Evolutionary conservation across 2,113 vertebrate species (phyloP), one percentile per base, ranked within the genome.

Genomic region (Apodemus speciosus): DNA sequence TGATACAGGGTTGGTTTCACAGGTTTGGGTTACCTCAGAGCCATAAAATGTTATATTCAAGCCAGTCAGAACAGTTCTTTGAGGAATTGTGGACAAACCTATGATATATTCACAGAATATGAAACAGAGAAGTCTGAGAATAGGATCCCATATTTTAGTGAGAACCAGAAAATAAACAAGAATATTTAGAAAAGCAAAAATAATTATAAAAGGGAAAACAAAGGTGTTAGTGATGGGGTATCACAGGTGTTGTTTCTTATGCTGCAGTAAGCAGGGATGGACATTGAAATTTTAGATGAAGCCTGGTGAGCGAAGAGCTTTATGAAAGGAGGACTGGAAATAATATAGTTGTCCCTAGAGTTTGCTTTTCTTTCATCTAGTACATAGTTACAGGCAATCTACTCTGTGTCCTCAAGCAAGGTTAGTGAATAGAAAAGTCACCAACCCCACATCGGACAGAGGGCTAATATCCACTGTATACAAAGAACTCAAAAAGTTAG

Each of bases 1-100:
- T 1, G 80, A 64, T 69, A 62, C 27, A 21, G 53, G 32, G 85
- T n/a, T 88, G 69, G 15, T 71, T 95, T 91, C 80, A 73, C 60
- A 88, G 32, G 18, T 53, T 14, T 40, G 53, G 6, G 6, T 40
- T 80, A 77, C 8, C 5, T 27, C 32, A 35, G 6, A 1, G 14
- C 5, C 30, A 40, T 73, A 27, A 85, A 79, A 84, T 81, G 25
- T 76, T 81, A 71, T 1, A 76, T 25, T 1, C 4, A 81, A 68
- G 2, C 6, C n/a, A 40, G 25, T 8, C 49, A 76, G 7, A 30
- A 64, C 6, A 77, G 46, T 38, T 49, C 1, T 87, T 88, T 43
- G 0, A 62, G 10, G 30, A 43, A 49, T 79, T 68, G 1, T n/a
- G 11, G 30, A 38, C 11, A 77, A 0, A 80, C 46, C 8, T 83